Evolutionary conservation across 2,888 invertebrate species (phyloP), one percentile per base, ranked within the genome.

Genomic region (Agrochola circellaris): DNA sequence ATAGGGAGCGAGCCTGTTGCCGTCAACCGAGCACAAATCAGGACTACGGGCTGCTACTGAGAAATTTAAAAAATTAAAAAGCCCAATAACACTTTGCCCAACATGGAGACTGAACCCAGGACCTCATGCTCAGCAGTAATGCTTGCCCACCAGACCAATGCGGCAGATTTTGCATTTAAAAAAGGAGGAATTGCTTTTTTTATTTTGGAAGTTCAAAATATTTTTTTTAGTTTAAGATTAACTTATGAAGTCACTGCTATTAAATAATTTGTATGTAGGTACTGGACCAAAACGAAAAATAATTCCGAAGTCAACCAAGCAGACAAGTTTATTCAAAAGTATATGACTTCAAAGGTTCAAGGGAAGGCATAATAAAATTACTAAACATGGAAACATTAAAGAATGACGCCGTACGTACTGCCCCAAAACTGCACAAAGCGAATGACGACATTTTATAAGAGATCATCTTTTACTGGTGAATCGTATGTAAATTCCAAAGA

Each of bases 261-360:
- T 45, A 73, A 73, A 76, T 68, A 75, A 72, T 85, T 76, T 86
- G 48, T 34, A 42, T 30, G 60, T 9, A 51, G 51, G 51, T 65
- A 66, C 81, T 71, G 67, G 70, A 86, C 70, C 77, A 64, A 69
- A 83, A 83, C 80, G 38, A 69, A 71, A 73, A 66, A 77, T 62
- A 75, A 83, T 77, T 45, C 42, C 62, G 38, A 75, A 83, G 13
- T 73, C 87, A 86, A 74, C 87, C 67, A 83, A 78, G 75, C 85
- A 70, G 71, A 78, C 20, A 77, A 87, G 60, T 78, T 86, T 81
- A 80, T 80, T 75, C 68, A 70, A 68, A 83, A 66, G 48, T 61
- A 58, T 78, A 60, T 81, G 13, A 76, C 48, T 70, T 45, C n/a
- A 71, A 81, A 64, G 26, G 70, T 75, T 68, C 38, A 86, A 83